These are phyloP conservation scores for Octodon degus DNA, from an alignment of 2,113 vertebrate genomes.

Conservation along the genomic window DNA sequence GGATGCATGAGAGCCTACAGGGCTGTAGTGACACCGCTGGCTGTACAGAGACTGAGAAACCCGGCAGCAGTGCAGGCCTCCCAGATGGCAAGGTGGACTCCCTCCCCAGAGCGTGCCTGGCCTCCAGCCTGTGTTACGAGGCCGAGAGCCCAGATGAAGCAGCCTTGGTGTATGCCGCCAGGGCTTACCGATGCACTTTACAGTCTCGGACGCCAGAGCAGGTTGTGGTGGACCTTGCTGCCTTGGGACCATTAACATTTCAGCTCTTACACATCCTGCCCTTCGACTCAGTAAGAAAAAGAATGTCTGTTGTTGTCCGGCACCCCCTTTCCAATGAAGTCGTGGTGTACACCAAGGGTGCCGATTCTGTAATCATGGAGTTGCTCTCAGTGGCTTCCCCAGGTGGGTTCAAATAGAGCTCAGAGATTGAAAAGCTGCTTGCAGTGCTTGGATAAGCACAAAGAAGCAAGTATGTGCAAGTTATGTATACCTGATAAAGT, in stretches of 20 bases:
- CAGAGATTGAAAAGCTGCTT: not conserved
- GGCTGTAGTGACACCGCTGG: not conserved
- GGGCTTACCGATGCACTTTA: slow-evolving; percentile 89
- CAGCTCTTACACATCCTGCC: slow-evolving; percentile 93
- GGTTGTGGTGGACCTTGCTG: slow-evolving; percentile 90
- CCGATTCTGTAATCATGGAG: slow-evolving; percentile 94
- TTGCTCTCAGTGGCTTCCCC: slow-evolving; percentile 77
- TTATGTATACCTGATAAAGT: not conserved
- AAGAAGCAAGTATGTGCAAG: not conserved
- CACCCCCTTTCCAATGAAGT: slow-evolving; percentile 92
- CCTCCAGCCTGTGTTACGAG: slow-evolving; percentile 86
- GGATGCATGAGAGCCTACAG: not conserved
- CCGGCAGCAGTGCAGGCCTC: not conserved
- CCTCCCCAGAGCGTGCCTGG: not conserved
- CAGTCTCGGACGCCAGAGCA: slow-evolving; percentile 89
- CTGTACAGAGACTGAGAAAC: not conserved
- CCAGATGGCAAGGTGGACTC: not conserved
- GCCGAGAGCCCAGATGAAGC: slow-evolving; percentile 90
- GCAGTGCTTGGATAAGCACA: not conserved
- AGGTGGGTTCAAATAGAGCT: slow-evolving; percentile 78
- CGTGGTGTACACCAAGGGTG: slow-evolving; percentile 96
- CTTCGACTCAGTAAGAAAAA: slow-evolving; percentile 94
- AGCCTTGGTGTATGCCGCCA: slow-evolving; percentile 88
- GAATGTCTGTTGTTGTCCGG: slow-evolving; percentile 96
- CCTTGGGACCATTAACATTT: slow-evolving; percentile 89